These are phyloP conservation scores for Sebastes hubbsi DNA, from an alignment of 2,797 vertebrate genomes.

Conservation along the genomic window DNA sequence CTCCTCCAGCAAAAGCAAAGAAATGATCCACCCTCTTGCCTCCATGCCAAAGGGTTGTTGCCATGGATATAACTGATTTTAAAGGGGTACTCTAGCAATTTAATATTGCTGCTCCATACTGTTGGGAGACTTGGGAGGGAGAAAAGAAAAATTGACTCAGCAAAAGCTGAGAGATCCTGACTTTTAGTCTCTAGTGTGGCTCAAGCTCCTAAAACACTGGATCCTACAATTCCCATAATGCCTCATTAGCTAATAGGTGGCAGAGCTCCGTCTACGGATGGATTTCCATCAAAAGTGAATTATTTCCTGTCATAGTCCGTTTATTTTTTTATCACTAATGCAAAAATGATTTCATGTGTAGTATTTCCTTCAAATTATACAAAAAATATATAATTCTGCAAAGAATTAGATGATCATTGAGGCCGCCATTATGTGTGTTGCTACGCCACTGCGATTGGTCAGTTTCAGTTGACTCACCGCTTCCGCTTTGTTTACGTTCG, in stretches of 20 bases:
- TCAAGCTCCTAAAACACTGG: neutral
- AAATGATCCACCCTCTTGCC: neutral
- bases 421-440: neutral
- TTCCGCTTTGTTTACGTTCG: too few relatives aligned
- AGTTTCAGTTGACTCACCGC: too few relatives aligned
- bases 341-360: rapidly evolving
- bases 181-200: neutral
- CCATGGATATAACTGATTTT: constrained; percentile 25
- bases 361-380: neutral
- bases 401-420: neutral
- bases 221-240: neutral
- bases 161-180: neutral
- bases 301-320: neutral
- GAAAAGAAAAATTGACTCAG: neutral
- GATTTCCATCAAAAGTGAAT: neutral
- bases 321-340: neutral
- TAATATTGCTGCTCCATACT: neutral
- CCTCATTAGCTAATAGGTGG: neutral
- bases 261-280: neutral
- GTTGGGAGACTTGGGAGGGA: neutral
- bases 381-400: too few relatives aligned
- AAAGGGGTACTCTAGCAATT: neutral
- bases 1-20: neutral
- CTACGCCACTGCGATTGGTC: neutral
- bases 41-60: constrained; percentile 17